phyloP scores from a whole-genome alignment of 1,140 invertebrate species.

The Nixonia krombeini region DNA sequence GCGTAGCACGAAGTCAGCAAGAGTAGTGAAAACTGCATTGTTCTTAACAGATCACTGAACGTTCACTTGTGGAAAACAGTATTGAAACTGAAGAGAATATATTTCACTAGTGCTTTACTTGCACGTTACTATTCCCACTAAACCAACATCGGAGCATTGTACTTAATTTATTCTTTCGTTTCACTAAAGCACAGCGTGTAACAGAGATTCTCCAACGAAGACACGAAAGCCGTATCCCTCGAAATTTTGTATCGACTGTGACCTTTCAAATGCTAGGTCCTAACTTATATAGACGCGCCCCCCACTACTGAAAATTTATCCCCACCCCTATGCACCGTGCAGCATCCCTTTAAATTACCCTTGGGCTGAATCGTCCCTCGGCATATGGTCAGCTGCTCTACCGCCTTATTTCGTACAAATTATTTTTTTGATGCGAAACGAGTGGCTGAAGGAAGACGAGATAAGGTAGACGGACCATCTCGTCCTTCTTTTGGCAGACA shows the following conservation, averaged over 20 bases:
- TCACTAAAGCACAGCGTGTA: slow-evolving; percentile 32
- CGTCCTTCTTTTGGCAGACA: slow-evolving; percentile 5
- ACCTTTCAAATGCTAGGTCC: slow-evolving; percentile 55
- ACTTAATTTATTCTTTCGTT: slow-evolving; percentile 24
- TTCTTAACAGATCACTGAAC: neutral
- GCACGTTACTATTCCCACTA: neutral
- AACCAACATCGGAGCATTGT: neutral
- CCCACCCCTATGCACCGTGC: slow-evolving; percentile 36
- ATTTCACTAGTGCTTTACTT: too few relatives aligned
- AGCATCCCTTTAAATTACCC: slow-evolving; percentile 70
- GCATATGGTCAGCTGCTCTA: slow-evolving; percentile 57
- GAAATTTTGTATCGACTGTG: slow-evolving; percentile 64
- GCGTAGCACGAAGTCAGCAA: slow-evolving; percentile 42
- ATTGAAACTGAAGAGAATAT: slow-evolving; percentile 10
- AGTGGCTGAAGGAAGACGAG: slow-evolving; percentile 16
- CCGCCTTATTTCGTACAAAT: slow-evolving; percentile 56
- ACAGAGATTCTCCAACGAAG: slow-evolving; percentile 27
- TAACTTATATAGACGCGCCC: slow-evolving; percentile 63
- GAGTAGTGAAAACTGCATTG: slow-evolving; percentile 30
- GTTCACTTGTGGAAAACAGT: too few relatives aligned
- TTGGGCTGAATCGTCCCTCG: slow-evolving; percentile 53
- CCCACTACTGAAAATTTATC: slow-evolving; percentile 46
- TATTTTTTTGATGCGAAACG: slow-evolving; percentile 45
- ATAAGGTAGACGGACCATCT: slow-evolving; percentile 17
- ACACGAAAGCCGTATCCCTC: slow-evolving; percentile 42